These are phyloP conservation scores for Chamaea fasciata DNA, from an alignment of 2,113 vertebrate species.

Conservation along the genomic window DNA sequence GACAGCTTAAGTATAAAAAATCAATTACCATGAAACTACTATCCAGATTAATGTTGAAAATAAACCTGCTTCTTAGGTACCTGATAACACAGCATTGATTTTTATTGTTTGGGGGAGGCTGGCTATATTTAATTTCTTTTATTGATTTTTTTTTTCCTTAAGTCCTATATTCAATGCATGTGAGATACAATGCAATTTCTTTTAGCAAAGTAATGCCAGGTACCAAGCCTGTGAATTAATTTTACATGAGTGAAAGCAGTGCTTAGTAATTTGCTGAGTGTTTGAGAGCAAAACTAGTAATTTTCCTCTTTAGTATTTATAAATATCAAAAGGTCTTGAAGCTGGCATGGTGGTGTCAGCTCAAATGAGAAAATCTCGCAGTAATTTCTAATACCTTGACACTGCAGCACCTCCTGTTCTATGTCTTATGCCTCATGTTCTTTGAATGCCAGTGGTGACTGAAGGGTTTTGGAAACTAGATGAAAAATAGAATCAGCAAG, in stretches of 20 bases:
- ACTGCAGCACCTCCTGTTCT: background rate
- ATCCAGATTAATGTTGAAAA: slow-evolving; percentile 66
- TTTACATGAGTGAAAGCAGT: slow-evolving; percentile 39
- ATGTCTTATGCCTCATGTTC: background rate
- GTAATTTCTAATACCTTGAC: slow-evolving; percentile 26
- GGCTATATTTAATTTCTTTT: slow-evolving; percentile 71
- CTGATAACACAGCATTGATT: slow-evolving; percentile 65
- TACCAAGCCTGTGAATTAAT: slow-evolving; percentile 47
- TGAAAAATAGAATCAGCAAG: background rate
- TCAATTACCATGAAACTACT: slow-evolving; percentile 64
- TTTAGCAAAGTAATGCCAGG: slow-evolving; percentile 40
- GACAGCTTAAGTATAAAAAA: slow-evolving; percentile 70
- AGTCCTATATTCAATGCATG: slow-evolving; percentile 49
- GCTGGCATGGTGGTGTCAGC: background rate
- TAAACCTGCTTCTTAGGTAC: slow-evolving; percentile 62
- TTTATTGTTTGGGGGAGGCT: slow-evolving; percentile 62
- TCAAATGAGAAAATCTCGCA: slow-evolving; percentile 22
- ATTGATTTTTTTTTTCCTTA: slow-evolving; percentile 57
- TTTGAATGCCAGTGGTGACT: slow-evolving; percentile 26
- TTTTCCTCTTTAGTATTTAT: slow-evolving; percentile 59
- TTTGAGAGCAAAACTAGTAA: slow-evolving; percentile 51
- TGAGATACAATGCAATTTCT: slow-evolving; percentile 60
- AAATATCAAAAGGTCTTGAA: slow-evolving; percentile 47
- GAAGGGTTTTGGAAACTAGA: background rate
- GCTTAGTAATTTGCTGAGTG: slow-evolving; percentile 58